These are phyloP conservation scores for Larimichthys polyactis DNA, from an alignment of 2,113 vertebrate species.

Conservation along the genomic window DNA sequence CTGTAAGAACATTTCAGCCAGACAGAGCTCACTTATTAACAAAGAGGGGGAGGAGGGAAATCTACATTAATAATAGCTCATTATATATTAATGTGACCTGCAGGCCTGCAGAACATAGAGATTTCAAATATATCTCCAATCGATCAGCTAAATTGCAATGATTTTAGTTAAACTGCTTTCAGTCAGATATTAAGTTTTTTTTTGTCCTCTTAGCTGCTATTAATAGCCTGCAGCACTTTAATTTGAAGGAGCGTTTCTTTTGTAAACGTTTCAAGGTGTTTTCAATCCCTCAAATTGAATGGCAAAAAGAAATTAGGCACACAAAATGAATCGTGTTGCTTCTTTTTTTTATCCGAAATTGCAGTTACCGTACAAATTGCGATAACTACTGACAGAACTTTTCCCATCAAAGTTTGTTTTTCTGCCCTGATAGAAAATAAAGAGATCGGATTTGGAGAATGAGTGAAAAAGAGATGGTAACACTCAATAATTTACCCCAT, in stretches of 20 bases:
- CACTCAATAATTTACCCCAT: slow-evolving; percentile 6
- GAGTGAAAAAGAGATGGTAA: background rate
- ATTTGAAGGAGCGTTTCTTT: background rate
- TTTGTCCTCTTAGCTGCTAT: background rate
- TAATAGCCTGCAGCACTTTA: background rate
- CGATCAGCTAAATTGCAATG: background rate
- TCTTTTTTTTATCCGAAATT: slow-evolving; percentile 59
- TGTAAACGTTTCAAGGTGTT: slow-evolving; percentile 13
- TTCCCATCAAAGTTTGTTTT: slow-evolving; percentile 61
- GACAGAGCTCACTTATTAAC: slow-evolving; percentile 16
- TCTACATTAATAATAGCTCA: slow-evolving; percentile 35
- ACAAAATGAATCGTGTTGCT: slow-evolving; percentile 12
- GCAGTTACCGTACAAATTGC: slow-evolving; percentile 21
- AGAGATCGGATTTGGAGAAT: background rate
- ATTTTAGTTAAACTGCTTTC: background rate
- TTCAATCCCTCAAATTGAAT: slow-evolving; percentile 16
- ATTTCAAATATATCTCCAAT: slow-evolving; percentile 2
- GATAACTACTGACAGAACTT: slow-evolving; percentile 34
- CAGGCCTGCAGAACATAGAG: background rate
- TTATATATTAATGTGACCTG: slow-evolving; percentile 42
- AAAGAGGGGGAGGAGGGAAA: background rate
- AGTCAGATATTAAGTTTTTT: background rate
- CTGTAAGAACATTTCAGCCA: slow-evolving; percentile 12
- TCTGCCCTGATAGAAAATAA: background rate
- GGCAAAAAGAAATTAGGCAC: background rate